These are phyloP conservation scores for Dendrophyllia cribrosa DNA, from an alignment of 64 coral and sea anemone genomes.

Conservation along the genomic window DNA sequence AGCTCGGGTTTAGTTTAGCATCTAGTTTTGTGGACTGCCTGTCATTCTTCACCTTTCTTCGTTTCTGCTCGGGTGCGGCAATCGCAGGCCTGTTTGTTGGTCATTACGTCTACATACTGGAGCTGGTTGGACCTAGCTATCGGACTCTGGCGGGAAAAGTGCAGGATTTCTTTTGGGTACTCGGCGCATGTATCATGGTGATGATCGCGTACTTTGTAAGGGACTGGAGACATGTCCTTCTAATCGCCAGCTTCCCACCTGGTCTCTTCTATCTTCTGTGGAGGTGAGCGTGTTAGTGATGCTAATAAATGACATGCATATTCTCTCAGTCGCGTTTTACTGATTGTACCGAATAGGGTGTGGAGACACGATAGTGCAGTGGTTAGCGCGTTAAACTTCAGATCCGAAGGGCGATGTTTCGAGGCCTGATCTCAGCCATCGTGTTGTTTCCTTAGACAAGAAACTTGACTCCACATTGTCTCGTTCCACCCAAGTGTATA, in stretches of 20 bases:
- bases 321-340: no score
- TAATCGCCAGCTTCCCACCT: constrained; percentile 49
- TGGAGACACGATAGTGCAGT: no score
- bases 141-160: constrained; percentile 82
- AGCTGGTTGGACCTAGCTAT: constrained; percentile 65
- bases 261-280: constrained; percentile 70
- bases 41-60: constrained; percentile 66
- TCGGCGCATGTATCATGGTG: constrained; percentile 57
- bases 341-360: no score
- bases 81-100: constrained; percentile 64
- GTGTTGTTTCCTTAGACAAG: no score
- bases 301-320: no score
- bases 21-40: constrained; percentile 78
- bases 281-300: constrained; percentile 62
- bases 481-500: no score
- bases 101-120: constrained; percentile 72
- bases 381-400: no score
- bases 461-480: no score
- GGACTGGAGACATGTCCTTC: constrained; percentile 79
- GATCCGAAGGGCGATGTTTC: no score
- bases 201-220: constrained; percentile 70
- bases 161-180: constrained; percentile 73
- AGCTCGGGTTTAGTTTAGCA: constrained; percentile 67
- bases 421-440: no score
- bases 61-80: constrained; percentile 72